These are phyloP conservation scores for Ditula angustiorana DNA, from an alignment of 2,888 invertebrate species.

Conservation along the genomic window DNA sequence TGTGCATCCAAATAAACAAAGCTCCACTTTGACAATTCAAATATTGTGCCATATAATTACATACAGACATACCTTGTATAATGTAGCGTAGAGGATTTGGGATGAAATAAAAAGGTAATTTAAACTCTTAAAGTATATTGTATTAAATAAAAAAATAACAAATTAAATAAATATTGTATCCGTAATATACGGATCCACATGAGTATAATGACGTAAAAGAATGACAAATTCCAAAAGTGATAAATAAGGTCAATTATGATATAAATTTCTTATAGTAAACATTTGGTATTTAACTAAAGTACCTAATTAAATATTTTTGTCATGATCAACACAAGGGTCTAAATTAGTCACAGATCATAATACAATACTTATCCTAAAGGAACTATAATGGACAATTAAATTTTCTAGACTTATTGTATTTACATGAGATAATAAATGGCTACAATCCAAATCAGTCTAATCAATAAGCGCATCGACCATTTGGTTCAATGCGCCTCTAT, in stretches of 20 bases:
- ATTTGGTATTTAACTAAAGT: constrained; percentile 63
- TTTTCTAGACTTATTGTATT: constrained; percentile 54
- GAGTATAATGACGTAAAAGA: constrained; percentile 39
- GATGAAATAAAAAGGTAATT: constrained; percentile 23
- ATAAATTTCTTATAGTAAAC: constrained; percentile 61
- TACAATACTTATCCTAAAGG: constrained; percentile 53
- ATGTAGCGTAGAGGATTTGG: neutral
- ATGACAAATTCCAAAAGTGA: constrained; percentile 45
- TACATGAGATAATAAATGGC: constrained; percentile 63
- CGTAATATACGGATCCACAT: constrained; percentile 78
- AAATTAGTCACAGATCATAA: constrained; percentile 54
- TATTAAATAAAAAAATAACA: constrained; percentile 69
- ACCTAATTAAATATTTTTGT: constrained; percentile 63
- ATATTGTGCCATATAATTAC: too few species aligned
- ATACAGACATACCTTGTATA: neutral
- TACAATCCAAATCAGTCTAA: constrained; percentile 81
- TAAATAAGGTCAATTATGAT: constrained; percentile 47
- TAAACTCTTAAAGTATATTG: constrained; percentile 56
- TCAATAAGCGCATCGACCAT: constrained; percentile 61
- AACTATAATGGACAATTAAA: constrained; percentile 62
- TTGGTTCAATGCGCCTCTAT: constrained; percentile 55
- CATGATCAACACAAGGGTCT: constrained; percentile 64
- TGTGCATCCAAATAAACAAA: too few species aligned
- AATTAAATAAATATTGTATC: constrained; percentile 71
- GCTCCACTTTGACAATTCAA: too few species aligned